Percentiles rank a stretch among this genome's conserved stretches.
Conservation (phyloP, 1,140 invertebrate genomes). For the Ericerus pela region DNA sequence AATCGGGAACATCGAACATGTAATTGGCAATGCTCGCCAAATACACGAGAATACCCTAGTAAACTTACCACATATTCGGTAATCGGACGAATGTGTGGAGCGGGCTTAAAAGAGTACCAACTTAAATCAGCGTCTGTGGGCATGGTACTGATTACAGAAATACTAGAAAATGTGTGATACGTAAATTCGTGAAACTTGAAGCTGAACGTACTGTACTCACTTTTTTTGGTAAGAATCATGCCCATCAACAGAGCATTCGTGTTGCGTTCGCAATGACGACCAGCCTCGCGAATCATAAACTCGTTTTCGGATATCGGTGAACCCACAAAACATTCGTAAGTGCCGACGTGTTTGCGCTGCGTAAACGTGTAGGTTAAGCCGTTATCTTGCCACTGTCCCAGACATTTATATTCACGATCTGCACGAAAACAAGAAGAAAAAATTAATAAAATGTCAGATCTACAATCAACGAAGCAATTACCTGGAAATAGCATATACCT, state of each 20-base stretch:
- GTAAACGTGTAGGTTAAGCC: conserved; percentile 53
- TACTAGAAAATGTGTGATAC: no score
- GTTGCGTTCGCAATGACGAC: conserved; percentile 47
- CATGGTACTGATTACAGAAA: no score
- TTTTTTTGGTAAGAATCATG: conserved; percentile 47
- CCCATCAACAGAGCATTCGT: conserved; percentile 42
- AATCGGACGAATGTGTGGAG: no score
- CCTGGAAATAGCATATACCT: background rate
- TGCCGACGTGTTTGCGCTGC: conserved; percentile 43
- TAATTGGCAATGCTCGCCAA: no score
- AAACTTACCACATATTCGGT: no score
- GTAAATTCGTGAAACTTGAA: no score
- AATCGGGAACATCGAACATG: no score
- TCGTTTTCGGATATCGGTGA: conserved; percentile 45
- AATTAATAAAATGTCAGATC: background rate
- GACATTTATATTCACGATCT: conserved; percentile 53
- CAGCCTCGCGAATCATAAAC: conserved; percentile 50
- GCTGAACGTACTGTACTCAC: conserved; percentile 23
- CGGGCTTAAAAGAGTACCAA: no score
- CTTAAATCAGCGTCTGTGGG: no score
- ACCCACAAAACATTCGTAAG: conserved; percentile 56
- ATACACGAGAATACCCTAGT: no score
- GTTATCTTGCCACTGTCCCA: conserved; percentile 54
- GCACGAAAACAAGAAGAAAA: conserved; percentile 20
- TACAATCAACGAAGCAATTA: background rate